Base-by-base conservation (phyloP, 1,140 invertebrate genomes). In the Andrena cerasifolii region DNA sequence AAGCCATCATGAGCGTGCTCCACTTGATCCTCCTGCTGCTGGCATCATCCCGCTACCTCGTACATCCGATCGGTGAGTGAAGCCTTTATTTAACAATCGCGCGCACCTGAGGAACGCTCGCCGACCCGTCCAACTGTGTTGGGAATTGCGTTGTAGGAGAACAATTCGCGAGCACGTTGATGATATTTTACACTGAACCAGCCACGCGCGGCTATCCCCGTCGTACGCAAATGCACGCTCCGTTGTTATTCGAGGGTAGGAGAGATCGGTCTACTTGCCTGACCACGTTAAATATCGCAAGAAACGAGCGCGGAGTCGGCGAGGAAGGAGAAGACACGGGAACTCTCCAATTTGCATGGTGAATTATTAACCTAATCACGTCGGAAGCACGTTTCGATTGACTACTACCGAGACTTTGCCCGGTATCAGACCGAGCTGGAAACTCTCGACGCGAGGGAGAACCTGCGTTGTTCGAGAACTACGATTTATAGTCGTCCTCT, bases 1-100 rank as follows among this genome's bases (percentile, higher is more conserved):
- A 76, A 76, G 43, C 62, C 51, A 54, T 71, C 65, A 82, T 82
- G 83, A 66, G 28, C 40, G 76, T 49, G 33, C 70, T 77, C 61
- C 73, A 58, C 73, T 80, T 83, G 77, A 83, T 84, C 31, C 63
- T 84, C 21, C 63, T 72, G 43, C 28, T 85, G 31, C 56, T 85
- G 72, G 63, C 73, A 65, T 85, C 79, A 43, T 76, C 76, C 47
- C 36, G 58, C 47, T 54, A 75, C 51, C 70, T 85, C 33, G 65
- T 85, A 43, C 67, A 70, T 26, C 63, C 77, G 18, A 74, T 72
- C 36, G 77, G 84, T 86, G 62, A 85, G 76, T 74, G 36, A 62
- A 51, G 51, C 47, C 63, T 31, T 58, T 33, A 28, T 78, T 83
- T 59, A 61, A 77, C 24, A 33, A 71, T 6, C 47, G 31, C 18